These are phyloP conservation scores for Drosophila tropicalis DNA, from an alignment of 1,140 invertebrate genomes.

Conservation along the genomic window DNA sequence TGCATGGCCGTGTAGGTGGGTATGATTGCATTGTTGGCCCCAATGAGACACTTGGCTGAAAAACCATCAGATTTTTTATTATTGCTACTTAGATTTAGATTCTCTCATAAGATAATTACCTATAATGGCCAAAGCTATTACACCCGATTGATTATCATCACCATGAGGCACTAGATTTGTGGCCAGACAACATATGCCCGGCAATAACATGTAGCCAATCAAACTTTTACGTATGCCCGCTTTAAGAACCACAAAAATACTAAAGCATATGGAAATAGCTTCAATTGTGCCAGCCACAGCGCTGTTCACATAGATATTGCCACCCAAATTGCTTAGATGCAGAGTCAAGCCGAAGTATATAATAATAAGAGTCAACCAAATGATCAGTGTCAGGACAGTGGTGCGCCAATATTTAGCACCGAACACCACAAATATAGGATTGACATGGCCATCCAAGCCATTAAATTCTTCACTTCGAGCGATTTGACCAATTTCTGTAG, in stretches of 20 bases:
- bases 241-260: constrained; percentile 88
- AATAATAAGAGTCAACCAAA: constrained; percentile 89
- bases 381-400: constrained; percentile 86
- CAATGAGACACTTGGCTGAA: constrained; percentile 87
- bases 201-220: constrained; percentile 86
- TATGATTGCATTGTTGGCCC: constrained; percentile 88
- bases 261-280: constrained; percentile 87
- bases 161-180: constrained; percentile 84
- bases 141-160: constrained; percentile 76
- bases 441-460: constrained; percentile 57
- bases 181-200: constrained; percentile 86
- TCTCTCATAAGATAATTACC: constrained; percentile 44
- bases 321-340: constrained; percentile 87
- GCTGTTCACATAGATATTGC: constrained; percentile 87
- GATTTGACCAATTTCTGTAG: constrained; percentile 23
- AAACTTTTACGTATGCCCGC: constrained; percentile 87
- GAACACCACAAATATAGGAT: constrained; percentile 86
- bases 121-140: constrained; percentile 86
- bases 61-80: neutral
- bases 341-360: constrained; percentile 89
- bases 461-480: neutral
- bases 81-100: neutral
- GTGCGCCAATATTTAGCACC: constrained; percentile 85
- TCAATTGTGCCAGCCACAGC: constrained; percentile 87
- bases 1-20: constrained; percentile 89